Percentiles rank a stretch among this genome's conserved stretches.
Evolutionary conservation across 2,888 invertebrate genomes (phyloP).

Genomic region (Epinotia nisella): DNA sequence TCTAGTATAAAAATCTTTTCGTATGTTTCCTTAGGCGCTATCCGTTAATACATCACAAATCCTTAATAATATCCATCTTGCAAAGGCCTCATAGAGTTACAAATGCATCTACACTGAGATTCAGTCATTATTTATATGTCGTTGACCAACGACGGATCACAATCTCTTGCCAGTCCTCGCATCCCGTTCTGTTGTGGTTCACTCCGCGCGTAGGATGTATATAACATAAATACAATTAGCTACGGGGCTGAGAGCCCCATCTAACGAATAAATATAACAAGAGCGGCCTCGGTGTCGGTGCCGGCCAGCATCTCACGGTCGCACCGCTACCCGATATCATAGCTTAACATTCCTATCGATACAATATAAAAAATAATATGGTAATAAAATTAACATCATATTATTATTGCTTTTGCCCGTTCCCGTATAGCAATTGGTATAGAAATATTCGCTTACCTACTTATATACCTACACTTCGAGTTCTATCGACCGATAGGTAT

Average conservation of each 20-base stretch:
- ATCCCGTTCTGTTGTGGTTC: conserved; percentile 78
- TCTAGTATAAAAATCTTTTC: conserved; percentile 86
- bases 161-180: conserved; percentile 83
- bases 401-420: conserved; percentile 86
- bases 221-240: conserved; percentile 83
- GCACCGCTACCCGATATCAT: conserved; percentile 81
- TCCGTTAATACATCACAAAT: conserved; percentile 85
- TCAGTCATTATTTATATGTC: conserved; percentile 85
- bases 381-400: conserved; percentile 85
- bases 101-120: conserved; percentile 86
- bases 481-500: conserved; percentile 73
- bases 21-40: conserved; percentile 86
- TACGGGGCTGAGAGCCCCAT: conserved; percentile 84
- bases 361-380: conserved; percentile 85
- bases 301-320: conserved; percentile 83
- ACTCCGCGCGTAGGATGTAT: conserved; percentile 80
- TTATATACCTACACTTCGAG: conserved; percentile 73
- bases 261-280: conserved; percentile 84
- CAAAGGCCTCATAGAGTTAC: conserved; percentile 85
- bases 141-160: conserved; percentile 85
- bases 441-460: conserved; percentile 82
- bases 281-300: conserved; percentile 73
- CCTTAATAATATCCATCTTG: conserved; percentile 84
- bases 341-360: conserved; percentile 80
- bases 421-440: conserved; percentile 85